Evolutionary conservation across 1,140 invertebrate species (phyloP).

Genomic region (Thaumatotibia leucotreta): DNA sequence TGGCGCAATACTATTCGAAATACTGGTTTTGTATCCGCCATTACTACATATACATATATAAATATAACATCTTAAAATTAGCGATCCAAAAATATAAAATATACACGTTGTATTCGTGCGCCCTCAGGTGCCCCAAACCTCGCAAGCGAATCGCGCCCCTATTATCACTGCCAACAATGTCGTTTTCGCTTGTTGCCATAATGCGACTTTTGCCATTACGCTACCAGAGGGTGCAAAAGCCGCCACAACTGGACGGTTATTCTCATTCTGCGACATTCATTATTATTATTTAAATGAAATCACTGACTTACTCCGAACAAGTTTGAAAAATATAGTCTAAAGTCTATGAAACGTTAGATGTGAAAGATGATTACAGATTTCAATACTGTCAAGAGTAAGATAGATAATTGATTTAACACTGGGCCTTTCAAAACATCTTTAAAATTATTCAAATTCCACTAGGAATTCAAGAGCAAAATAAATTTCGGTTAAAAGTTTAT

Average conservation of each 20-base stretch:
- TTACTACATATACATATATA: constrained; percentile 75
- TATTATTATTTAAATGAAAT: constrained; percentile 34
- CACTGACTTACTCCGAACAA: constrained; percentile 42
- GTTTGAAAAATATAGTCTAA: constrained; percentile 22
- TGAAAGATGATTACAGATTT: neutral
- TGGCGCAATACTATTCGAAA: constrained; percentile 72
- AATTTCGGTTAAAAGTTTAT: neutral
- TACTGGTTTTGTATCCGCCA: constrained; percentile 70
- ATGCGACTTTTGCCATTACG: constrained; percentile 52
- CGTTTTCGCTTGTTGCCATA: constrained; percentile 38
- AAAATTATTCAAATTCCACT: neutral
- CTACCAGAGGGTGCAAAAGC: constrained; percentile 68
- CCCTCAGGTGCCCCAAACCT: constrained; percentile 55
- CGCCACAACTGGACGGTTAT: constrained; percentile 73
- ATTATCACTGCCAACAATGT: constrained; percentile 28
- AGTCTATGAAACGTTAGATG: constrained; percentile 26
- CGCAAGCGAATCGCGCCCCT: constrained; percentile 46
- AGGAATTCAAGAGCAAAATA: neutral
- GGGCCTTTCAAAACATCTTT: constrained; percentile 23
- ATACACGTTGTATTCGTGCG: constrained; percentile 70
- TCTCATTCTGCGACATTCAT: constrained; percentile 63
- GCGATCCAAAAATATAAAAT: constrained; percentile 77
- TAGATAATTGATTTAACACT: constrained; percentile 17
- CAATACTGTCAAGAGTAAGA: constrained; percentile 21
- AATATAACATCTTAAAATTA: constrained; percentile 77